Evolutionary conservation across 64 coral and sea anemone genomes (phyloP), one percentile per base, ranked within the genome.

Genomic region (Montipora capricornis): DNA sequence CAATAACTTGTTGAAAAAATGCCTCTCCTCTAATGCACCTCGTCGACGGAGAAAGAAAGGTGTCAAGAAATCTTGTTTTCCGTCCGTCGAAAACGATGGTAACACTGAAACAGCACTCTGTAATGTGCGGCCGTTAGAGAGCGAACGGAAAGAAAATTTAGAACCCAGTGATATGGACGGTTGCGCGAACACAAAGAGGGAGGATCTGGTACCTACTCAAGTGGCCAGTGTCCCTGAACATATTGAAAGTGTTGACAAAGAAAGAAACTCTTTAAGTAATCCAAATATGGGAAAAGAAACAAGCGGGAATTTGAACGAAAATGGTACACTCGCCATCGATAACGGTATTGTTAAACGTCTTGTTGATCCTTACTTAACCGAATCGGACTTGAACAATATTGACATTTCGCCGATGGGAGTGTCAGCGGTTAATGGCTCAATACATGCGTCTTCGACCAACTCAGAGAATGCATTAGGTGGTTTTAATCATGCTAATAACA

Each of bases 1-100:
- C 82, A 86, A 86, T 46, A 70, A 48, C 44, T 47, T 86, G 19
- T 66, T 86, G 46, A 86, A 86, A 68, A 86, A 86, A 50, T 86
- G 82, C 19, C 44, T 86, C 19, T 68, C 46, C 2, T 44, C 15
- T 45, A 50, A 86, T 44, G 44, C 82, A 49, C n/a, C 62, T 20
- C 62, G 66, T 13, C 64, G 47, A 20, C 45, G 20, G 0, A 86
- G 66, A 73, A 86, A 73, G 1, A 73, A 86, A 50, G 6, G 44
- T 0, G 47, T 17, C 6, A 86, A 73, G 64, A 86, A 86, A 22
- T 45, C 44, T 71, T 50, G 44, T 16, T 64, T n/a, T 70, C 66
- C 17, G 4, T 1, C 8, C 82, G 22, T 22, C 17, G 82, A 71
- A 70, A 70, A 51, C 15, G 46, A 7, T 3, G 46, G 6, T 8